These are phyloP conservation scores for Brachionus calyciflorus DNA, from an alignment of 1,140 invertebrate species.

Conservation along the genomic window DNA sequence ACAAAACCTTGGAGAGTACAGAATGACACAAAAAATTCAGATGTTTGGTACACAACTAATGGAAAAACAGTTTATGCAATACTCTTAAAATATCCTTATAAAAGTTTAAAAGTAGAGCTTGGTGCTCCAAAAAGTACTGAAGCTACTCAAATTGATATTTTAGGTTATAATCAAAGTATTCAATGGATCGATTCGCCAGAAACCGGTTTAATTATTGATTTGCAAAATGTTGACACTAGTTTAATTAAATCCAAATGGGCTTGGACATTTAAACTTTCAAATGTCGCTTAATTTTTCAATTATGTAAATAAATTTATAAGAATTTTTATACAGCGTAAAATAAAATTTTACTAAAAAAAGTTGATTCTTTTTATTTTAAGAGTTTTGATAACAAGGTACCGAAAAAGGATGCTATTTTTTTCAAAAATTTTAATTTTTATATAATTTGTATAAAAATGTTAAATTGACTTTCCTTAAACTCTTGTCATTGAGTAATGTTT, in stretches of 20 bases:
- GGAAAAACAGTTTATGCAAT: constrained; percentile 25
- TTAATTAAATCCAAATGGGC: constrained; percentile 10
- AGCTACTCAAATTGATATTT: constrained; percentile 9
- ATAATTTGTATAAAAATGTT: no score
- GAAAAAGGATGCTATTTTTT: no score
- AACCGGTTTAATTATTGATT: constrained; percentile 37
- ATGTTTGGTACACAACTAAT: constrained; percentile 46
- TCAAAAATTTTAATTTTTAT: no score
- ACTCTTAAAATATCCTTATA: background rate
- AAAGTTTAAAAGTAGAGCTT: background rate
- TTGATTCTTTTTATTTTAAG: no score
- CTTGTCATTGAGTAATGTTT: no score
- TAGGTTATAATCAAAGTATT: constrained; percentile 8
- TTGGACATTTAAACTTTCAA: constrained; percentile 33
- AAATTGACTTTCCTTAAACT: no score
- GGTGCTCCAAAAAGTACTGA: background rate
- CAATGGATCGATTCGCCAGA: background rate
- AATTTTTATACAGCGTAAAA: background rate
- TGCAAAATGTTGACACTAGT: background rate
- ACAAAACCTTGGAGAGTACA: constrained; percentile 57
- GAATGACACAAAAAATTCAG: constrained; percentile 35
- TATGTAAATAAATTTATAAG: background rate
- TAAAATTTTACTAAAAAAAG: no score
- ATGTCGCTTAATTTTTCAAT: background rate
- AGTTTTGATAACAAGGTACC: no score